phyloP scores from a whole-genome alignment of 2,113 vertebrate species.

The Trichomycterus rosablanca region DNA sequence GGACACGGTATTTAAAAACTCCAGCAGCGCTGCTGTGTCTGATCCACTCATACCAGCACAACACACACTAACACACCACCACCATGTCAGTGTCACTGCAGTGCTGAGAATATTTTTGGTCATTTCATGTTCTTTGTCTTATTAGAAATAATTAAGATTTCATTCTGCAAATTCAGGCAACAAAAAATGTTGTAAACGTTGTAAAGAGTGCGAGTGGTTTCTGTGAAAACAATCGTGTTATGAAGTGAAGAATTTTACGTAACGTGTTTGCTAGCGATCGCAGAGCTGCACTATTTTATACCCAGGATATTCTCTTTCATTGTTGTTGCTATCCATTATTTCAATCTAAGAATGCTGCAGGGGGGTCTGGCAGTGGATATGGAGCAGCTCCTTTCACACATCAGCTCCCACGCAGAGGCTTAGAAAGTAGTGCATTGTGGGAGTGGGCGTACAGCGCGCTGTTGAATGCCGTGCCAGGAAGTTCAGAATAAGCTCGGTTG shows the following conservation, averaged over 20 bases:
- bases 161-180: too few species aligned
- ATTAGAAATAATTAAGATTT: too few species aligned
- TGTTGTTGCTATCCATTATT: slow-evolving; percentile 13
- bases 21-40: too few species aligned
- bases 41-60: too few species aligned
- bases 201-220: too few species aligned
- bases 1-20: too few species aligned
- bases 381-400: slow-evolving; percentile 22
- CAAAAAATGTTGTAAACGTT: too few species aligned
- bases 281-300: neutral
- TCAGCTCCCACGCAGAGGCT: slow-evolving; percentile 35
- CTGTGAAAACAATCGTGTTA: too few species aligned
- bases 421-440: slow-evolving; percentile 28
- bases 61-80: too few species aligned
- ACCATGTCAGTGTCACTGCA: too few species aligned
- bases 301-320: neutral
- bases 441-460: slow-evolving; percentile 23
- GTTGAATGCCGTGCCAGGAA: slow-evolving; percentile 10
- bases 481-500: slow-evolving; percentile 1
- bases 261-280: neutral
- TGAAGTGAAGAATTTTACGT: slow-evolving; percentile 7
- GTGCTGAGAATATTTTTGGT: too few species aligned
- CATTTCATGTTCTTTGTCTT: too few species aligned
- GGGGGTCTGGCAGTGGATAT: slow-evolving; percentile 27
- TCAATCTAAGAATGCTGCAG: slow-evolving; percentile 23